These are phyloP conservation scores for Lucilia cuprina DNA, from an alignment of 1,140 invertebrate species.

Conservation along the genomic window DNA sequence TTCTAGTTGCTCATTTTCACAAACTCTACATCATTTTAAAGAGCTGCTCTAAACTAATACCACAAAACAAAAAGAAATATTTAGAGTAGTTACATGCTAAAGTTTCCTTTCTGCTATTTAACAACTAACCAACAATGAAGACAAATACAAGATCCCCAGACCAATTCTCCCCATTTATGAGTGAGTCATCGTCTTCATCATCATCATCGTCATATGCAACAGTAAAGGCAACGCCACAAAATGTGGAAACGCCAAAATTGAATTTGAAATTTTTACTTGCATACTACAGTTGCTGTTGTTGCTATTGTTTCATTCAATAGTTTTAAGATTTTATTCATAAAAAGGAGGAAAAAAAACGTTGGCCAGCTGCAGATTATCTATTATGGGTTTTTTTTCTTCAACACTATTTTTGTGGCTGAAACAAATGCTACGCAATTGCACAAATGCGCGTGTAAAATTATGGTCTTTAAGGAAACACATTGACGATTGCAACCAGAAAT, in stretches of 20 bases:
- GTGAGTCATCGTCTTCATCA: not conserved
- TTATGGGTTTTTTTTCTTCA: not conserved
- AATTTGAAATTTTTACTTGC: constrained; percentile 15
- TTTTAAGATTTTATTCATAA: not conserved
- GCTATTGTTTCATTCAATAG: constrained; percentile 5
- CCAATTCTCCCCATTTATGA: too few species aligned
- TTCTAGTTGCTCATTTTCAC: too few species aligned
- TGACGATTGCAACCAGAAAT: not conserved
- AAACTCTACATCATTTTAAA: too few species aligned
- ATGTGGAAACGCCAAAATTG: not conserved
- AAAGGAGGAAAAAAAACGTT: not conserved
- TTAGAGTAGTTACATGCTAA: too few species aligned
- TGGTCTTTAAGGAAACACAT: not conserved
- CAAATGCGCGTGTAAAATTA: constrained; percentile 14
- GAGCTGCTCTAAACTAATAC: too few species aligned
- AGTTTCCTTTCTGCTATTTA: too few species aligned
- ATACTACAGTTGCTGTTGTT: too few species aligned
- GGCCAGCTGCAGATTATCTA: constrained; percentile 25
- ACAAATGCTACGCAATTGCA: constrained; percentile 22
- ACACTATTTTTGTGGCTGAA: not conserved
- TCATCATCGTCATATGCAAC: too few species aligned
- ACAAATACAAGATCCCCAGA: too few species aligned
- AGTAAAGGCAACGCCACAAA: not conserved
- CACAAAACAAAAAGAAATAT: too few species aligned
- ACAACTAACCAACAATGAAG: too few species aligned